Evolutionary conservation across 1,140 invertebrate genomes (phyloP).

Genomic region (Coboldia fuscipes): DNA sequence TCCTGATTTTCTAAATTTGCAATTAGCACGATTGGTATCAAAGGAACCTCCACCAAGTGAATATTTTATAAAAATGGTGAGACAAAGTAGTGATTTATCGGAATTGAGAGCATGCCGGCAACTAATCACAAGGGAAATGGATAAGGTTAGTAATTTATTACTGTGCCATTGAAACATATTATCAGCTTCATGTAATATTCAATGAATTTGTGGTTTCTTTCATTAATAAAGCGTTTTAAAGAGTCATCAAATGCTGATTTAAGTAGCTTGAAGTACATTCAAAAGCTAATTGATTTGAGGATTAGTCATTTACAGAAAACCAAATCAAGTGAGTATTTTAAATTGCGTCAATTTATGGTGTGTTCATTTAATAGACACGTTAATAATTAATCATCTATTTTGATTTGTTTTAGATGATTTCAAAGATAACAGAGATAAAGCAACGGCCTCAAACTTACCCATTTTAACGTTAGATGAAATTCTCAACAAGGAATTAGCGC

Average conservation of each 20-base stretch:
- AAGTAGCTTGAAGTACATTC: slow-evolving; percentile 1
- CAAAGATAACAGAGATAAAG: neutral
- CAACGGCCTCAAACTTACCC: slow-evolving; percentile 1
- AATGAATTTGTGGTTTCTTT: too few species aligned
- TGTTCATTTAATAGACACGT: neutral
- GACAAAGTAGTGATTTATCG: slow-evolving; percentile 2
- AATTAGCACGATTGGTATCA: slow-evolving; percentile 66
- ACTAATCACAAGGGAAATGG: slow-evolving; percentile 4
- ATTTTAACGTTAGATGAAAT: slow-evolving; percentile 4
- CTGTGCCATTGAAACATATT: too few species aligned
- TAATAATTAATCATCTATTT: too few species aligned
- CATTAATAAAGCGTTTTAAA: too few species aligned
- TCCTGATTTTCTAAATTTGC: slow-evolving; percentile 87
- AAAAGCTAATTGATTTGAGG: slow-evolving; percentile 4
- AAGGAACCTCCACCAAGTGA: slow-evolving; percentile 28
- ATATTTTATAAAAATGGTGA: slow-evolving; percentile 2
- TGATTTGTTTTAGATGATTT: too few species aligned
- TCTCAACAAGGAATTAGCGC: slow-evolving; percentile 3
- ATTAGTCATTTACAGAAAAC: slow-evolving; percentile 3
- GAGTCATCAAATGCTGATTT: neutral
- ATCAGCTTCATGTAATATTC: too few species aligned
- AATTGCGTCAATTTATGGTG: neutral
- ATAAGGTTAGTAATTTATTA: neutral
- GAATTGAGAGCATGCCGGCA: slow-evolving; percentile 3
- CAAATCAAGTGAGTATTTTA: neutral